Conservation (phyloP, 2,888 invertebrate genomes). For the Callyntrura sp. region DNA sequence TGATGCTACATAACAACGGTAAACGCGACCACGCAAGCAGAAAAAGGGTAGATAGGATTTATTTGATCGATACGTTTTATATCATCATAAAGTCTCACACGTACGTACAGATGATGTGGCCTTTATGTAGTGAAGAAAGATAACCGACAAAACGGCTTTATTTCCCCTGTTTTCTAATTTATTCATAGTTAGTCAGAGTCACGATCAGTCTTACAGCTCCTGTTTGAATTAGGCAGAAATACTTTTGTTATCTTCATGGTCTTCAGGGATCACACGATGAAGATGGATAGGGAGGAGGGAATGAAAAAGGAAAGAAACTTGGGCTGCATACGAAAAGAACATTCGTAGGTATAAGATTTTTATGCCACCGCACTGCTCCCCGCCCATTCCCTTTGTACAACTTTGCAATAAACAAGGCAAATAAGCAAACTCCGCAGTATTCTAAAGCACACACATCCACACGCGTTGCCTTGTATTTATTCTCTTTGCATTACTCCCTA, state of each 20-base stretch:
- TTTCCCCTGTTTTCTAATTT: slow-evolving; percentile 23
- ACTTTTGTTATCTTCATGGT: background rate
- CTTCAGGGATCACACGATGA: slow-evolving; percentile 5
- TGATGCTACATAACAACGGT: background rate
- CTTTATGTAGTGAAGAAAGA: background rate
- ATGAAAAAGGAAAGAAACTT: slow-evolving; percentile 1
- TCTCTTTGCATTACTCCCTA: slow-evolving; percentile 20
- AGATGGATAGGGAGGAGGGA: slow-evolving; percentile 13
- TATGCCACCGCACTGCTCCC: background rate
- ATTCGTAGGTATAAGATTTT: slow-evolving; percentile 33
- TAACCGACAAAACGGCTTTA: background rate
- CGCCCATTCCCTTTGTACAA: background rate
- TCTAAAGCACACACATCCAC: background rate
- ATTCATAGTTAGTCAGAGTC: slow-evolving; percentile 4
- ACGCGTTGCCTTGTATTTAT: background rate
- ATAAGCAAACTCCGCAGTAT: no score
- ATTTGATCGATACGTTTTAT: background rate
- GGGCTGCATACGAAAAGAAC: slow-evolving; percentile 31
- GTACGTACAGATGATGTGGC: background rate
- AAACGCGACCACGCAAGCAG: background rate
- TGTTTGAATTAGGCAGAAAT: slow-evolving; percentile 20
- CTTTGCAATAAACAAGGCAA: background rate
- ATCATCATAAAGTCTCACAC: background rate
- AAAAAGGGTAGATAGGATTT: slow-evolving; percentile 1
- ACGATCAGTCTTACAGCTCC: background rate